phyloP scores from a whole-genome alignment of 2,113 vertebrate species.

The Globicephala melas region DNA sequence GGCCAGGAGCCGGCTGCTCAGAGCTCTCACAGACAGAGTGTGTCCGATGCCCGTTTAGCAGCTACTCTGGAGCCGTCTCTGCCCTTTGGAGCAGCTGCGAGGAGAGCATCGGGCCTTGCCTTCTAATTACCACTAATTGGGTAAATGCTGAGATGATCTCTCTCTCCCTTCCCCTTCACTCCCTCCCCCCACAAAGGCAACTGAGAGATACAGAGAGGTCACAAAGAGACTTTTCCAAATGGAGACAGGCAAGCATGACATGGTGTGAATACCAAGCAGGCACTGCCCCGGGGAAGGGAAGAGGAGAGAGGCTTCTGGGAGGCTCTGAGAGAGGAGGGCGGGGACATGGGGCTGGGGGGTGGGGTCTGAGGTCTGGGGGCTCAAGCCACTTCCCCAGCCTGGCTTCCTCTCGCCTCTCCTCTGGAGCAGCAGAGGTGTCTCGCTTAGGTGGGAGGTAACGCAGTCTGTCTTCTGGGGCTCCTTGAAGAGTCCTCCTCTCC shows the following conservation, averaged over 20 bases:
- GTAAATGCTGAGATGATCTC: background rate
- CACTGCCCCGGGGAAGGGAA: background rate
- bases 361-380: background rate
- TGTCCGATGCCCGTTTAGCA: background rate
- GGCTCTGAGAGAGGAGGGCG: background rate
- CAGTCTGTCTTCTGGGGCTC: background rate
- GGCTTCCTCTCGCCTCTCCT: background rate
- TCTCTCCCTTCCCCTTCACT: background rate
- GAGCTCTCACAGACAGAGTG: background rate
- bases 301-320: background rate
- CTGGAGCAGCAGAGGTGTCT: background rate
- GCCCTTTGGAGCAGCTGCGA: background rate
- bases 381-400: background rate
- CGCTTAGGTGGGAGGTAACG: background rate
- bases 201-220: constrained; percentile 51
- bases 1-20: background rate
- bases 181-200: background rate
- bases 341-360: background rate
- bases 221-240: constrained; percentile 46
- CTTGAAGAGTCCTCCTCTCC: background rate
- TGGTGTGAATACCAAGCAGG: constrained; percentile 38
- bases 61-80: constrained; percentile 21
- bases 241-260: background rate
- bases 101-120: constrained; percentile 5
- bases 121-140: constrained; percentile 36